Evolutionary conservation across 2,113 vertebrate genomes (phyloP), one percentile per base, ranked within the genome.

Genomic region (Oxyruncus cristatus): DNA sequence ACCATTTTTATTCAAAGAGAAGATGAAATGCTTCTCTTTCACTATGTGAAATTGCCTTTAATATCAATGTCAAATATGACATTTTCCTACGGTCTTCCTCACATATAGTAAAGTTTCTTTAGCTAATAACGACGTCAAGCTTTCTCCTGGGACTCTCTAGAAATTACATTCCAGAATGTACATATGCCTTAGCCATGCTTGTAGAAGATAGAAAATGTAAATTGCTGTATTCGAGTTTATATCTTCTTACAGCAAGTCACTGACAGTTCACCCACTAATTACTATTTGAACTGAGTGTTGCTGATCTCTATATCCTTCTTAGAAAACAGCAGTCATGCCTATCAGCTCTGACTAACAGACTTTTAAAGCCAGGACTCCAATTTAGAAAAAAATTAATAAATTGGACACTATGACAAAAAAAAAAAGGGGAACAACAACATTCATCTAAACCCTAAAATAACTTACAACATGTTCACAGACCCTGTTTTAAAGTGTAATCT

Each of bases 211-310:
- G 71, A 92, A 97, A 92, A 97, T 88, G 80, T 66, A 97, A 98
- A 98, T 93, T 59, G 78, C 74, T 95, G 56, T 88, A 90, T 96
- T 97, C 88, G 88, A 97, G 92, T 96, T 93, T 83, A 20, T 80
- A 75, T 53, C 72, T 85, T 77, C 76, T 94, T 89, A 95, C 6
- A 90, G 85, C 32, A 96, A 94, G 74, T 55, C 85, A 93, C 88
- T 95, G 92, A 42, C 72, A 96, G 85, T 58, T 50, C 75, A 92
- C 66, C 81, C 91, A 83, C 88, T 97, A 97, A 97, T 96, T 97
- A 94, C 58, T 95, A 93, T 85, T 96, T 97, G 94, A 90, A 97
- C 90, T 47, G 39, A 88, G 68, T 96, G 84, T 53, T 83, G 92
- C 55, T 95, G 88, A 70, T 85, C 91, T 81, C 74, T 86, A 63